These are phyloP conservation scores for Atlantisia rogersi DNA, from an alignment of 2,113 vertebrate species.

Conservation along the genomic window DNA sequence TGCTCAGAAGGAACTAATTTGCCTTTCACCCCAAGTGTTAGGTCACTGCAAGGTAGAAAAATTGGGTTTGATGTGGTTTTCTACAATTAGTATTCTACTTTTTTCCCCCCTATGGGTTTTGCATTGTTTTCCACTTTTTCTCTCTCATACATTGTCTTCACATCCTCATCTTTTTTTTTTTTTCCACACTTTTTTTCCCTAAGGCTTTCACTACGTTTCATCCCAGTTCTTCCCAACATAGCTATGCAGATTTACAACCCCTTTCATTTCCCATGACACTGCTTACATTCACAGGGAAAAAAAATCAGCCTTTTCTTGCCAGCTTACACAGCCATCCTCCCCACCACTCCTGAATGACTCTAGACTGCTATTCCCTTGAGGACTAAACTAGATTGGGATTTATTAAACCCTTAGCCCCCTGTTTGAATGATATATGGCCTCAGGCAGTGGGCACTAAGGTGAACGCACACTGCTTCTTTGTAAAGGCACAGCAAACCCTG, in stretches of 20 bases:
- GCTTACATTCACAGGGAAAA: background rate
- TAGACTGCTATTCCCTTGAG: background rate
- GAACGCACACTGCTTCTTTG: conserved; percentile 31
- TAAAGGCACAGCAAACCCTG: conserved; percentile 22
- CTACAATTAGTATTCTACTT: background rate
- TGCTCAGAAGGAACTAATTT: background rate
- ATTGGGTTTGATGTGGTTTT: background rate
- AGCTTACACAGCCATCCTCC: background rate
- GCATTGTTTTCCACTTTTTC: background rate
- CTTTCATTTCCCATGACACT: conserved; percentile 9
- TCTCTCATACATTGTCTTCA: background rate
- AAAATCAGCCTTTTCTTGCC: conserved; percentile 15
- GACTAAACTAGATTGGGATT: conserved; percentile 25
- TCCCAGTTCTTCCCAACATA: background rate
- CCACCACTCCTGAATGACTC: background rate
- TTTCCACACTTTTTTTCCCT: background rate
- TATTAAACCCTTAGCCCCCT: conserved; percentile 37
- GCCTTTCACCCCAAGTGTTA: background rate
- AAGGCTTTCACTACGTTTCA: background rate
- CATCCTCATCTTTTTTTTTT: background rate
- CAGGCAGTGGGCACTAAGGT: conserved; percentile 26
- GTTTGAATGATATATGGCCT: conserved; percentile 16
- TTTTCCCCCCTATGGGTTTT: background rate
- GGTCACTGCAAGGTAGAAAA: background rate
- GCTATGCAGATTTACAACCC: background rate